Evolutionary conservation across 2,113 vertebrate species (phyloP), one percentile per base, ranked within the genome.

Genomic region (Oriolus oriolus): DNA sequence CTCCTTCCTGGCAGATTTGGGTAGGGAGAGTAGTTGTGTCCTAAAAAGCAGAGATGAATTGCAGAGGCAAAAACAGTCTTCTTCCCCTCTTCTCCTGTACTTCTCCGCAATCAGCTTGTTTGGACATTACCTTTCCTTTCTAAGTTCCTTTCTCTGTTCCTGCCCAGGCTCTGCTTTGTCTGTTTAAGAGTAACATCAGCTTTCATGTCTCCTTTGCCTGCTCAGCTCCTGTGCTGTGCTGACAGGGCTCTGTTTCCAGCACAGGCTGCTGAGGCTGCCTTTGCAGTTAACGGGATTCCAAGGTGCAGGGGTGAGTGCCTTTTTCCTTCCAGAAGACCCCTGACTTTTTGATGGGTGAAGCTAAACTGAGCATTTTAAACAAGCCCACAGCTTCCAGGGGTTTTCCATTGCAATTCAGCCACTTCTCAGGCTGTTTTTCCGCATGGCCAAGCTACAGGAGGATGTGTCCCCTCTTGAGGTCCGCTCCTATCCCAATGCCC

Each of bases 201-300:
- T 71, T 71, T 45, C 37, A 50, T 13, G 31, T 30, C 31, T 84
- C 23, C 31, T 77, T 47, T 78, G 37, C 35, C 42, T 4, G 13
- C 66, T 49, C 41, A n/a, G 10, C 30, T 47, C 35, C 28, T 13
- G 35, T 33, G 54, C 66, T 88, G 44, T 61, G 71, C 75, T 74
- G 68, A 10, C 33, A 65, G 52, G 19, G 56, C 16, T 24, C 26
- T 39, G 27, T 45, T 66, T 50, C 56, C 81, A 91, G 87, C 56
- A 57, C 28, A n/a, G 42, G 81, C n/a, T 59, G 71, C 59, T 33
- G 26, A 26, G 65, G 70, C 39, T 61, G 69, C 66, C 41, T 41
- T 41, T 66, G 13, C 22, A 37, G 57, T 23, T 28, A 16, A 4
- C 0, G 0, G 16, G 5, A 3, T 9, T 56, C 17, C 11, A 9